Evolutionary conservation across 2,113 vertebrate species (phyloP).

Genomic region (Urocitellus parryii): DNA sequence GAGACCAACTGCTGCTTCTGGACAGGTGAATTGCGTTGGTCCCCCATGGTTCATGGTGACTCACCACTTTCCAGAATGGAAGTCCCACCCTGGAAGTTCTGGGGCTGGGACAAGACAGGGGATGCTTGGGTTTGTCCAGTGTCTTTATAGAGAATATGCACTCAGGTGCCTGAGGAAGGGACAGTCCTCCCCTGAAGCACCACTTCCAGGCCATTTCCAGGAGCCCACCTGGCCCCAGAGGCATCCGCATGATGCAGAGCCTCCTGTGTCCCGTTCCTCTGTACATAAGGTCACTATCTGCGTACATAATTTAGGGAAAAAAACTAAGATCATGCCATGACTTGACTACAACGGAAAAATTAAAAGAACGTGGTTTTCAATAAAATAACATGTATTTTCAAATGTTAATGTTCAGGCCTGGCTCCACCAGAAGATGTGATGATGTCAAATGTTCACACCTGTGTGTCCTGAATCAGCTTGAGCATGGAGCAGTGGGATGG

Average conservation of each 20-base stretch:
- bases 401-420: background rate
- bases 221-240: background rate
- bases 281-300: background rate
- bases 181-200: rapidly evolving
- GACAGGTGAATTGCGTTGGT: background rate
- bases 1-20: background rate
- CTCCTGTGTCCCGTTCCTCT: background rate
- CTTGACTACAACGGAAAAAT: background rate
- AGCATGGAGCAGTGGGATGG: background rate
- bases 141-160: background rate
- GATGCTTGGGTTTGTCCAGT: background rate
- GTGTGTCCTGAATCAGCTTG: background rate
- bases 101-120: background rate
- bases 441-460: background rate
- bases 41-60: background rate
- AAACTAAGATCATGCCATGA: background rate
- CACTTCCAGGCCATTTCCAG: background rate
- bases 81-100: too few relatives aligned
- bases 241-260: background rate
- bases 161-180: background rate
- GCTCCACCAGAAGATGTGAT: background rate
- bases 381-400: background rate
- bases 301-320: background rate
- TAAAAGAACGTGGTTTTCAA: background rate
- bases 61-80: background rate